Base-by-base conservation (phyloP, 2,797 vertebrate genomes). In the Clamator glandarius region DNA sequence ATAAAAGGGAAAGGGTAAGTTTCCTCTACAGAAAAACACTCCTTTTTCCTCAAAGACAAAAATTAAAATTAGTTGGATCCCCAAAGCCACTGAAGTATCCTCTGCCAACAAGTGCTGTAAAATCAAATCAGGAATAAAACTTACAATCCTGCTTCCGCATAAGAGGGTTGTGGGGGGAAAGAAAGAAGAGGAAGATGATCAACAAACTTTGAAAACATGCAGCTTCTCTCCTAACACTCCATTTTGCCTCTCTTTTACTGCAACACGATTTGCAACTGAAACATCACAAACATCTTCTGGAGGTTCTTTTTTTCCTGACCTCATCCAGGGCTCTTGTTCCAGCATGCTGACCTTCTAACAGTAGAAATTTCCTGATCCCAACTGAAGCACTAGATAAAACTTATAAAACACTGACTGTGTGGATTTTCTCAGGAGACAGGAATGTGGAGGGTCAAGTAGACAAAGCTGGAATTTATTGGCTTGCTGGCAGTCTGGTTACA, bases 331-430 rank as follows among this genome's bases (percentile, higher is more conserved):
- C 64, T 90, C 84, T 26, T 88, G 89, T 79, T 95, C 42, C 78
- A 94, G 84, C 68, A 84, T 2, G 57, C 73, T 95, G 59, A 82
- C 87, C 91, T 94, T 91, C 86, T 67, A 20, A 29, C 86, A 84
- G 88, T 23, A 92, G 86, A 87, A 66, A 62, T 31, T 31, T 54
- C 86, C 90, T 64, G 66, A 64, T 92, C 78, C 35, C 8, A 5
- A 66, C 61, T 5, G 18, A 89, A 69, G 3, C 79, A 78, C 23
- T 16, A 63, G 81, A 92, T 82, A 91, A 85, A 96, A 81, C 63
- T 87, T 78, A n/a, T 29, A 52, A 68, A 92, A 84, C 46, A n/a
- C 31, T 13, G 76, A 72, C 76, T 73, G 84, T 63, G 61, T 73
- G 79, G 84, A 86, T 84, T 89, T 78, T 64, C 84, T 90, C 72